These are phyloP conservation scores for Emydoidea blandingii DNA, from an alignment of 2,797 vertebrate genomes.

Conservation along the genomic window DNA sequence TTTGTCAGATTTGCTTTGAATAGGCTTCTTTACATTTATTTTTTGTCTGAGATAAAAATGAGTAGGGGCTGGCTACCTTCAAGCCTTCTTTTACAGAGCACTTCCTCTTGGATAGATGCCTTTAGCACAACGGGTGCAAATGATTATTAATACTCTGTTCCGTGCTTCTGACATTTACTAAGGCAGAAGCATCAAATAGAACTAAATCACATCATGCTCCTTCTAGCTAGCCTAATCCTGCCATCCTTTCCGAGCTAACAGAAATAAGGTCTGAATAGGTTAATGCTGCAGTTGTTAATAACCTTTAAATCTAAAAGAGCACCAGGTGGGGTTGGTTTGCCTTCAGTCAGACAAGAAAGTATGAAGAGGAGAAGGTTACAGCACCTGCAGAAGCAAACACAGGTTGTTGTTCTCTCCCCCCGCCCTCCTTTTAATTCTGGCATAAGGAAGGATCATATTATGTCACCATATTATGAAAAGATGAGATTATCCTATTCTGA, in stretches of 20 bases:
- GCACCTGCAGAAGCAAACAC: neutral
- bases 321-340: constrained; percentile 14
- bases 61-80: neutral
- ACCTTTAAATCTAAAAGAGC: constrained; percentile 46
- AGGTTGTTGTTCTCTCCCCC: neutral
- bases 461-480: constrained; percentile 31
- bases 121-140: constrained; percentile 67
- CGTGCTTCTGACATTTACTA: constrained; percentile 76
- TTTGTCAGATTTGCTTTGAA: constrained; percentile 45
- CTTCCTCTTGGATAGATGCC: constrained; percentile 43
- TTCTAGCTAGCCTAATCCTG: constrained; percentile 56
- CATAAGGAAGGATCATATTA: constrained; percentile 38
- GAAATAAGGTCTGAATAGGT: constrained; percentile 51
- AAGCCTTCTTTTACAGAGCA: neutral
- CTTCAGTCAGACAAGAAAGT: neutral
- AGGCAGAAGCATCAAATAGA: constrained; percentile 72
- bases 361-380: neutral
- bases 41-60: neutral
- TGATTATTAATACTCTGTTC: constrained; percentile 72
- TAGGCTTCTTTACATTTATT: neutral
- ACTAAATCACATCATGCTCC: constrained; percentile 52
- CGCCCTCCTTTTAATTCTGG: neutral
- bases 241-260: constrained; percentile 29
- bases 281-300: constrained; percentile 48
- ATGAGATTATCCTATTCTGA: constrained; percentile 45